Base-by-base conservation (phyloP, 2,888 invertebrate species). In the Gastrophysa polygoni region DNA sequence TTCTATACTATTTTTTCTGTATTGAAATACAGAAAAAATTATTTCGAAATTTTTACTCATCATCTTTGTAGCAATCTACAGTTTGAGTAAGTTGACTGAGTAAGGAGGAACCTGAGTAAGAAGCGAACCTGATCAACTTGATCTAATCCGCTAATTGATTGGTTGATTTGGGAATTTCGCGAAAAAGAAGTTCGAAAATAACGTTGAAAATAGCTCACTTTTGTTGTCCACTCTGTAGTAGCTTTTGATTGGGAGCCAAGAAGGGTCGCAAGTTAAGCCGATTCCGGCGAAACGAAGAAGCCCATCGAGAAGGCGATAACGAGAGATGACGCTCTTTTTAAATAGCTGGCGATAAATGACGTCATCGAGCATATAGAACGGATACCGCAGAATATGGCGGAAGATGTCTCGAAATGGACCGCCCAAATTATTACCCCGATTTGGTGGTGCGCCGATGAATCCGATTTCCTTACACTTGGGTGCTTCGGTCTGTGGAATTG, bases 331-430 rank as follows among this genome's bases (percentile, higher is more conserved):
- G 48, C 64, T 67, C 71, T 74, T 75, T 76, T 76, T 76, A 77
- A 76, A 76, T 73, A 73, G 75, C 73, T 70, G 68, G 71, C 76
- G 73, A 77, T 77, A 78, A 78, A 78, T 75, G 78, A 78, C 77
- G 77, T 78, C 78, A 74, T 68, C 69, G 74, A 78, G 74, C 78
- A 78, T 77, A 79, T 76, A 76, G 77, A 75, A 21, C 44, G 54
- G 24, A 38, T 10, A 54, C 29, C 67, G 56, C 73, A 74, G 74
- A 78, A 79, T 79, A 78, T 79, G 78, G 78, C 76, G 73, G 75
- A 73, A 73, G 72, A 66, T 74, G 71, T 73, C 73, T 72, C 73
- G 59, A 60, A 58, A 54, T 57, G 68, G 66, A 52, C 61, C 63
- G 65, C 65, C 66, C 66, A 61, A 71, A 64, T 70, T 71, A 70